Evolutionary conservation across 2,113 vertebrate species (phyloP).

Genomic region (Lontra canadensis): DNA sequence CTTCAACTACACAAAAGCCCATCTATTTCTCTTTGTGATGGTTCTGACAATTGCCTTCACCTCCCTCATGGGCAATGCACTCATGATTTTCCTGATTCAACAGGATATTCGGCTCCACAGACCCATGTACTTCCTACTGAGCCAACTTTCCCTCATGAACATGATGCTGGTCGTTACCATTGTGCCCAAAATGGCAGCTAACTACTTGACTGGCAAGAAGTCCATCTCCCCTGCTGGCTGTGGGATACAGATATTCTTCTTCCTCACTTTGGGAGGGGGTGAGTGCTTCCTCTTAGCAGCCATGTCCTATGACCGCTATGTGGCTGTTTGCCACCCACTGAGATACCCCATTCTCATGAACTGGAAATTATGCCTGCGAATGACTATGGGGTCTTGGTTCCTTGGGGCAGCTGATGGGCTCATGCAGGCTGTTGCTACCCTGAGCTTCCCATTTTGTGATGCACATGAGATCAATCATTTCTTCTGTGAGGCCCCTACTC

Average conservation of each 20-base stretch:
- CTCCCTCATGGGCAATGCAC: background rate
- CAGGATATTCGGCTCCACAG: background rate
- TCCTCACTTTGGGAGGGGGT: background rate
- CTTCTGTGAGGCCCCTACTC: background rate
- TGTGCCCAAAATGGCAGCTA: background rate
- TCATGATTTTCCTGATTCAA: background rate
- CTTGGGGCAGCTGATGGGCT: background rate
- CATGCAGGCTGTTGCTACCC: background rate
- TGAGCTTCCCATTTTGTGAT: background rate
- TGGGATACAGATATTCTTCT: background rate
- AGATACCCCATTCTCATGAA: background rate
- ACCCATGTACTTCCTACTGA: background rate
- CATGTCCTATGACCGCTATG: background rate
- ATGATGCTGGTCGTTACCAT: background rate
- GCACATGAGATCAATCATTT: background rate
- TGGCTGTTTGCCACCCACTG: background rate
- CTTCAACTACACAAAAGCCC: background rate
- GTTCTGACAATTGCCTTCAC: background rate
- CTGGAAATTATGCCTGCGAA: background rate
- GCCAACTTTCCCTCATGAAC: constrained; percentile 9
- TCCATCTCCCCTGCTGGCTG: background rate
- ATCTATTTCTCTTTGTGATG: background rate
- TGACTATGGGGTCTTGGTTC: background rate
- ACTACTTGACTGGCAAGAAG: background rate
- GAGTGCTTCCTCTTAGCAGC: constrained; percentile 30